Base-by-base conservation (phyloP, 1,140 invertebrate species). In the Rhopalosiphum maidis region DNA sequence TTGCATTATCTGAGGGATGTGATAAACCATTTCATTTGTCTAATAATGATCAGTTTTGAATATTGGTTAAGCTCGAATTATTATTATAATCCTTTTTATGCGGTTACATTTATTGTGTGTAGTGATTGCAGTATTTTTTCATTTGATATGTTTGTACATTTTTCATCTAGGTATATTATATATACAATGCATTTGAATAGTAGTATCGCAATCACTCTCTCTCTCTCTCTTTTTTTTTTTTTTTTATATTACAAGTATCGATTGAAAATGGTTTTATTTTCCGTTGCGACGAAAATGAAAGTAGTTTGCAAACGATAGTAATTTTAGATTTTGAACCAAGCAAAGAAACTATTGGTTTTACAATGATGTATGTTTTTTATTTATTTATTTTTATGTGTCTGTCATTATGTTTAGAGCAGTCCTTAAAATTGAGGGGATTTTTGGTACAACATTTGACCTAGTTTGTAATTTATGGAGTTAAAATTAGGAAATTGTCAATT, bases 291-390 rank as follows among this genome's bases (percentile, higher is more conserved):
- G n/a, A 77, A 77, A 77, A n/a, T 77, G 60, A 77, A 77, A 77
- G 60, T 77, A n/a, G 60, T 77, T 77, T 77, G 30, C 60, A 77
- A 77, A 77, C 60, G 60, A 77, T 77, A 77, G n/a, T n/a, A n/a
- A n/a, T 77, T 77, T 77, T 77, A 77, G 60, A 77, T 77, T 77
- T 77, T 77, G 15, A 77, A 77, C 15, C 60, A 5, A 77, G n/a
- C 30, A 3, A 77, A 15, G 15, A 18, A 77, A 77, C 11, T 77
- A 77, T 77, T 77, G n/a, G 60, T 77, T n/a, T n/a, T n/a, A 77
- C 30, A 35, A 77, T 77, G 30, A 30, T n/a, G 60, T 77, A 23
- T 77, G 2, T 77, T n/a, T 77, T n/a, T 77, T 15, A 30, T 18
- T 54, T 54, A 30, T 77, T 77, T 77, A 21, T 77, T 77, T 77